Evolutionary conservation across 2,888 invertebrate genomes (phyloP), one percentile per base, ranked within the genome.

Genomic region (Eupithecia tripunctaria): DNA sequence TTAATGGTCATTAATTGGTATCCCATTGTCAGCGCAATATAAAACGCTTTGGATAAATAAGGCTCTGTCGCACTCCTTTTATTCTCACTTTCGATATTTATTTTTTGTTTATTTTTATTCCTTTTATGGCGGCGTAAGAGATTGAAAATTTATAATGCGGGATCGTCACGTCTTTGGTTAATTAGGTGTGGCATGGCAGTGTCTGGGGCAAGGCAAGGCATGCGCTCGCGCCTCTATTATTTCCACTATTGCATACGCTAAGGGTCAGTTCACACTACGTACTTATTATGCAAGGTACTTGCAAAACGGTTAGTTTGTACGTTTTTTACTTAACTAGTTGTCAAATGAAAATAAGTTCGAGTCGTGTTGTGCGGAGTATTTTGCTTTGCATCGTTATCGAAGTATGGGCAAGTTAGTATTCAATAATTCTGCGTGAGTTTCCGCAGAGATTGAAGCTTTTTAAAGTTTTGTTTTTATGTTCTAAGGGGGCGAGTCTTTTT

Each of bases 141-240:
- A 90, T 91, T 90, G 89, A 86, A 91, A 90, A 91, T 90, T 89
- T 92, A 91, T 92, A 91, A 89, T 86, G 88, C 82, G 85, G 87
- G 87, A 84, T 87, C 89, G 90, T 92, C 91, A 91, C 91, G 91
- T 90, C 88, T 82, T 84, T 82, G 88, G 90, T 91, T 92, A 92
- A 92, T 92, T 91, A 92, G 91, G 91, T 87, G 91, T 86, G 85
- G 88, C 84, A 74, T 86, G 85, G 74, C 83, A 80, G 83, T 81
- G 83, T 78, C 75, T 76, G 74, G 66, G 68, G 71, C 79, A 81
- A 79, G 82, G 86, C 85, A 85, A 79, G 83, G 87, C 85, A 85
- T 88, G 87, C 87, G 85, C 83, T 79, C 79, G 85, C 86, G 83
- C 82, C 81, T 80, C 88, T 90, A 88, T 89, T 90, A 88, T 88